Conservation (phyloP, 2,797 vertebrate species). For the Gallinago solitaria region DNA sequence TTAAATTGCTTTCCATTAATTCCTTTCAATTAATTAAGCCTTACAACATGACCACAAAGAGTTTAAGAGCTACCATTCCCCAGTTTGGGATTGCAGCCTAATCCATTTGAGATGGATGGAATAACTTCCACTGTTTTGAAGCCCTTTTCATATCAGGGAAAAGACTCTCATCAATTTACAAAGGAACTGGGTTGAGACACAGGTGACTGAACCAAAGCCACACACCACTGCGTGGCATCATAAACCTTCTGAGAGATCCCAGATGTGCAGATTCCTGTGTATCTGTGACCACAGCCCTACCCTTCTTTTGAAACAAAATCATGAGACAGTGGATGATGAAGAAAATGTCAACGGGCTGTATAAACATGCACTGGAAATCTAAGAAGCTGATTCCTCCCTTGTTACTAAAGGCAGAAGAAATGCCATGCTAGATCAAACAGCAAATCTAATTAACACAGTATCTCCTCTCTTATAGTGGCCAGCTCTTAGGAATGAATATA, state of each 20-base stretch:
- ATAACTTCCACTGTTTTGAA: neutral
- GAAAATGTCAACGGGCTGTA: neutral
- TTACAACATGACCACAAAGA: neutral
- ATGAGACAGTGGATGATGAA: neutral
- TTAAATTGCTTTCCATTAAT: conserved; percentile 23
- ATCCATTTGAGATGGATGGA: neutral
- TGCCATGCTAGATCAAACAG: conserved; percentile 28
- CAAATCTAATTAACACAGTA: conserved; percentile 39
- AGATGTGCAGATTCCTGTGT: neutral
- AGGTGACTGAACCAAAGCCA: neutral
- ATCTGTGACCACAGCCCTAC: neutral
- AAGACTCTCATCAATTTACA: neutral
- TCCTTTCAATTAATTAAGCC: conserved; percentile 38
- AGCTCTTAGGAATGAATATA: neutral
- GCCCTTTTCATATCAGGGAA: neutral
- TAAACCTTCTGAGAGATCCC: neutral
- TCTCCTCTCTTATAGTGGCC: neutral
- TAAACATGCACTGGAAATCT: conserved; percentile 17
- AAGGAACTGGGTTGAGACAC: neutral
- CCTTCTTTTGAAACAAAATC: conserved; percentile 7
- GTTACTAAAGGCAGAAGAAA: neutral
- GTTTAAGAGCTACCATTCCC: neutral
- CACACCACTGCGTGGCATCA: neutral
- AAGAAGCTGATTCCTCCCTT: conserved; percentile 26
- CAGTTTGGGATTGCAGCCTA: neutral